These are phyloP conservation scores for Nasonia vitripennis DNA, from an alignment of 1,140 invertebrate genomes.

Conservation along the genomic window DNA sequence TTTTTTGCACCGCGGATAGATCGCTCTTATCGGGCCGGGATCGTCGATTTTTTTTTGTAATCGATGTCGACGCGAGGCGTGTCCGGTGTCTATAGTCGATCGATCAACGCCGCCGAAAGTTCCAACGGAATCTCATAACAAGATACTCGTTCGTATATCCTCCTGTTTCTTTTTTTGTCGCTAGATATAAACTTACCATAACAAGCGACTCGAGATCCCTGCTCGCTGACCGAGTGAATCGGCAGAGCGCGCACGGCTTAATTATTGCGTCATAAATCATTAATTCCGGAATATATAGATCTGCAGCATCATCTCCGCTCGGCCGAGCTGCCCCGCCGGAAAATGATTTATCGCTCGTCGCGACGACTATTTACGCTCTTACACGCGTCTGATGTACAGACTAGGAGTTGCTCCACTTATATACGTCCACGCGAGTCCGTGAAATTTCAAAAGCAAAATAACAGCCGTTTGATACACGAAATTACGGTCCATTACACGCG, in stretches of 20 bases:
- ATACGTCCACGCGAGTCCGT: background rate
- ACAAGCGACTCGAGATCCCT: no score
- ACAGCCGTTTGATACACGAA: no score
- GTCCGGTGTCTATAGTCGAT: background rate
- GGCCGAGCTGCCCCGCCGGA: background rate
- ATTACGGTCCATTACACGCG: no score
- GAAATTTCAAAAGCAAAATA: no score
- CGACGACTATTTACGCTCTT: background rate
- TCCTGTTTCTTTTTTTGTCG: no score
- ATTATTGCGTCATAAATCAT: conserved; percentile 19
- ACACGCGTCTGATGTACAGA: background rate
- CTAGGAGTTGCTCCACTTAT: no score
- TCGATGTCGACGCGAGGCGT: background rate
- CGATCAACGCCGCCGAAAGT: background rate
- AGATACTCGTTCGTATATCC: no score
- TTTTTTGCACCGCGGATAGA: background rate
- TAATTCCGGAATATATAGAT: background rate
- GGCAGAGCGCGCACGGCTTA: background rate
- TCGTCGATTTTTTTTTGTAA: background rate
- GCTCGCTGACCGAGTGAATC: background rate
- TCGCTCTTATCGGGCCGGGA: background rate
- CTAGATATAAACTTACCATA: no score
- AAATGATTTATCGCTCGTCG: background rate
- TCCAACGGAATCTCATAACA: no score
- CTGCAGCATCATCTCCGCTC: background rate